A percentile compares a stretch with the other conserved stretches of the same genome.
Conservation (phyloP, 2,797 vertebrate species). For the Cynodonichthys magdalenae region DNA sequence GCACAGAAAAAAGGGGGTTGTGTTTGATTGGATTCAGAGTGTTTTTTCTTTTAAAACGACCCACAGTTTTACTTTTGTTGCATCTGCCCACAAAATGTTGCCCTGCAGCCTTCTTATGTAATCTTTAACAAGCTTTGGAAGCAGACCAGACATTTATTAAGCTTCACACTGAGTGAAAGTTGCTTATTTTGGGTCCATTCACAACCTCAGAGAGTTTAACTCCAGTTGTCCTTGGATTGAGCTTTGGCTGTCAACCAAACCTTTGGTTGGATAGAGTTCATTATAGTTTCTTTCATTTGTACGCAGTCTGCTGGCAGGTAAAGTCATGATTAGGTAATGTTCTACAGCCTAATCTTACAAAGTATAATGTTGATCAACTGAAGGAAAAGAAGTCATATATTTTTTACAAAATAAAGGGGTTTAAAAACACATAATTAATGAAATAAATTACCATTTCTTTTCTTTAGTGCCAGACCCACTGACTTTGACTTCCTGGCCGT, state of each 20-base stretch:
- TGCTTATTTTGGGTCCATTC: not conserved
- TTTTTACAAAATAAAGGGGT: not conserved
- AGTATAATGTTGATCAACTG: not conserved
- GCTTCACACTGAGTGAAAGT: not conserved
- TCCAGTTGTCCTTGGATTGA: not conserved
- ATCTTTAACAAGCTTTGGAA: slow-evolving; percentile 1
- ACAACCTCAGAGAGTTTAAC: not conserved
- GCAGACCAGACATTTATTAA: slow-evolving; percentile 3
- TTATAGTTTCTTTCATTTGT: not conserved
- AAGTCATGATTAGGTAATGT: not conserved
- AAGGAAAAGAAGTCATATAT: not conserved
- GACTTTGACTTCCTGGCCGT: slow-evolving; percentile 98
- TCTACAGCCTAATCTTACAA: not conserved
- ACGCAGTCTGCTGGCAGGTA: not conserved
- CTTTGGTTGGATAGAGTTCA: not conserved
- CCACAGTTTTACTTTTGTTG: too few species aligned
- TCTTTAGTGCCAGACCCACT: slow-evolving; percentile 92
- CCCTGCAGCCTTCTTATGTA: not conserved
- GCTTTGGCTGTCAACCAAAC: not conserved
- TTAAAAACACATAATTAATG: too few species aligned
- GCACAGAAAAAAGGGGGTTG: too few species aligned
- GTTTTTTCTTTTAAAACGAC: too few species aligned
- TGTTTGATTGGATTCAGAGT: too few species aligned
- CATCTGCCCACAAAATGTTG: not conserved
- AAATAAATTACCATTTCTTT: slow-evolving; percentile 14